These are phyloP conservation scores for Parnassius glacialis DNA, from an alignment of 2,888 invertebrate genomes.

Conservation along the genomic window DNA sequence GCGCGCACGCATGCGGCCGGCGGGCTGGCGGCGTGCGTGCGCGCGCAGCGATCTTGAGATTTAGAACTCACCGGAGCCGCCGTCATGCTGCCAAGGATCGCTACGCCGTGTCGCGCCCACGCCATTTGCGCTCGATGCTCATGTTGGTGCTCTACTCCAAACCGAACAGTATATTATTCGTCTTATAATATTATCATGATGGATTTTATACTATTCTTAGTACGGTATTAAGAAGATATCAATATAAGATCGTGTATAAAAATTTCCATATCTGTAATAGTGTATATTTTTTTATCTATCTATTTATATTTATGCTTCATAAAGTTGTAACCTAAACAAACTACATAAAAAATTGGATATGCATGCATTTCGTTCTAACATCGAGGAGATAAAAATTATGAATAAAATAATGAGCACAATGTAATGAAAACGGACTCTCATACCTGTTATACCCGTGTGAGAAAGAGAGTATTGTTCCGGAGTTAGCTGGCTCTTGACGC, in stretches of 20 bases:
- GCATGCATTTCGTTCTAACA: constrained; percentile 13
- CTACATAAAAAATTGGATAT: neutral
- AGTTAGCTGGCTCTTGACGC: constrained; percentile 89
- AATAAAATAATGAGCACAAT: neutral
- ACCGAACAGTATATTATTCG: constrained; percentile 29
- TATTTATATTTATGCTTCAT: too few relatives aligned
- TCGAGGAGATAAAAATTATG: constrained; percentile 7
- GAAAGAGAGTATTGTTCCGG: constrained; percentile 91
- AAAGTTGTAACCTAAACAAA: neutral
- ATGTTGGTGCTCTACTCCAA: constrained; percentile 60
- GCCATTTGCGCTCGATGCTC: constrained; percentile 40
- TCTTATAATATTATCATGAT: neutral
- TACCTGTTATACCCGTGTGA: constrained; percentile 90
- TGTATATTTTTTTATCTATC: too few relatives aligned
- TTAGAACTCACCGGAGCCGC: constrained; percentile 75
- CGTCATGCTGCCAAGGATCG: constrained; percentile 44
- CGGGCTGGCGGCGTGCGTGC: constrained; percentile 52
- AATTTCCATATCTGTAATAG: too few relatives aligned
- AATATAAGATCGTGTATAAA: too few relatives aligned
- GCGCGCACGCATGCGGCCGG: constrained; percentile 62
- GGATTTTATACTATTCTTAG: too few relatives aligned
- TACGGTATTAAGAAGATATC: too few relatives aligned
- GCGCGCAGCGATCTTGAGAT: constrained; percentile 81
- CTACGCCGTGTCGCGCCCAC: constrained; percentile 34
- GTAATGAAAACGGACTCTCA: neutral